Evolutionary conservation across 2,797 vertebrate genomes (phyloP).

Genomic region (Syngnathus rostellatus): DNA sequence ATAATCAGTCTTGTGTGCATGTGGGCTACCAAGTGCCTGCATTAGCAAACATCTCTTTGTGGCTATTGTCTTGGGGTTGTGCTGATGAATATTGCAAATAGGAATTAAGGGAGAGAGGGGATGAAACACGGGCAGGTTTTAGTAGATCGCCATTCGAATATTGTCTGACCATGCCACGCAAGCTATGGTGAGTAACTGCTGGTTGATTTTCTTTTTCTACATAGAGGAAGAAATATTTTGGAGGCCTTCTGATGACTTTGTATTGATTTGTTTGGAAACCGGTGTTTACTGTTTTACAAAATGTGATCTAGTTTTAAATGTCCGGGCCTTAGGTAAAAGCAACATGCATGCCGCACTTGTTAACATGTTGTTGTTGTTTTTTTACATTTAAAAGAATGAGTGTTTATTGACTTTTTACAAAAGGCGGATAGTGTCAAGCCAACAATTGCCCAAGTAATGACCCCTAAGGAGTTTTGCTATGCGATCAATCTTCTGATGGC

Average conservation of each 20-base stretch:
- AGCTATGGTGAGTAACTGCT: slow-evolving; percentile 56
- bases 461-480: background rate
- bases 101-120: slow-evolving; percentile 21
- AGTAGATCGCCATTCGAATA: slow-evolving; percentile 19
- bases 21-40: slow-evolving; percentile 11
- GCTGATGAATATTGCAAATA: slow-evolving; percentile 49
- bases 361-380: no score
- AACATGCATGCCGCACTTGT: background rate
- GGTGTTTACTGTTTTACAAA: background rate
- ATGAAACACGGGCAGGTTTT: background rate
- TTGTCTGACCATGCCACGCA: slow-evolving; percentile 54
- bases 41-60: slow-evolving; percentile 47
- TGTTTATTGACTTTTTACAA: background rate
- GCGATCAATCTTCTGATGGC: background rate
- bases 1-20: slow-evolving; percentile 55
- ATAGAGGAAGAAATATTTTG: background rate
- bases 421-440: background rate
- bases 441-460: background rate
- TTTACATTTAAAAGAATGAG: no score
- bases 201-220: background rate
- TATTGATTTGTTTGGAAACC: background rate
- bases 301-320: background rate
- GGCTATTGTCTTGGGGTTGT: slow-evolving; percentile 59
- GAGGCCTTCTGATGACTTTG: background rate
- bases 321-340: background rate